Percentiles rank a stretch among this genome's conserved stretches.
Conservation (phyloP, 1,140 invertebrate genomes). For the Eriosoma lanigerum region DNA sequence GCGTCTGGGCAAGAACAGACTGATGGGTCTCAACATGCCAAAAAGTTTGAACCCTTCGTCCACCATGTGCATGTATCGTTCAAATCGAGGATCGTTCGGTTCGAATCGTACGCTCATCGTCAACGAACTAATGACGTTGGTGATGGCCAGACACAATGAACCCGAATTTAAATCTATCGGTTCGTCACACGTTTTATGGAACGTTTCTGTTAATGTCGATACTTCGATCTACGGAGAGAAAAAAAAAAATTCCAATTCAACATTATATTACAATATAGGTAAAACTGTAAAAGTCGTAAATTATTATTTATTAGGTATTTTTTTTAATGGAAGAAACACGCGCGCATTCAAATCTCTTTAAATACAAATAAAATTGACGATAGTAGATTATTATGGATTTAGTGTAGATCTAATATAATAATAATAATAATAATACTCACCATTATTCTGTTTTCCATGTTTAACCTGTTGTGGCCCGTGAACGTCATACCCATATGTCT, state of each 20-base stretch:
- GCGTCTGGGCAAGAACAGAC: constrained; percentile 70
- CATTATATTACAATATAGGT: too few species aligned
- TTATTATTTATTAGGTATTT: too few species aligned
- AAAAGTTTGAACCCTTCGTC: constrained; percentile 88
- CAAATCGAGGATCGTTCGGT: constrained; percentile 73
- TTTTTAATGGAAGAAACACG: too few species aligned
- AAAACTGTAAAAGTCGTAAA: too few species aligned
- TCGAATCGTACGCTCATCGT: constrained; percentile 85
- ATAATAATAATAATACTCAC: constrained; percentile 64
- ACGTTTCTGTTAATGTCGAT: constrained; percentile 67
- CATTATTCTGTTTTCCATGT: constrained; percentile 85
- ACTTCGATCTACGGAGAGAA: constrained; percentile 70
- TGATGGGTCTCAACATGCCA: constrained; percentile 66
- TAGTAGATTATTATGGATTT: too few species aligned
- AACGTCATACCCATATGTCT: constrained; percentile 85
- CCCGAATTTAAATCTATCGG: constrained; percentile 70
- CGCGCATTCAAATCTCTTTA: too few species aligned
- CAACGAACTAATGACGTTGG: constrained; percentile 88
- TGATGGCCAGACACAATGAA: constrained; percentile 75
- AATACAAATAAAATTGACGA: too few species aligned
- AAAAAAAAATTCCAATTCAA: too few species aligned
- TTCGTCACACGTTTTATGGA: constrained; percentile 60
- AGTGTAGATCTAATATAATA: too few species aligned
- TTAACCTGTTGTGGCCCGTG: constrained; percentile 73
- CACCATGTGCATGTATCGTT: constrained; percentile 77